These are phyloP conservation scores for Cynodonichthys magdalenae DNA, from an alignment of 2,797 vertebrate genomes.

Conservation along the genomic window DNA sequence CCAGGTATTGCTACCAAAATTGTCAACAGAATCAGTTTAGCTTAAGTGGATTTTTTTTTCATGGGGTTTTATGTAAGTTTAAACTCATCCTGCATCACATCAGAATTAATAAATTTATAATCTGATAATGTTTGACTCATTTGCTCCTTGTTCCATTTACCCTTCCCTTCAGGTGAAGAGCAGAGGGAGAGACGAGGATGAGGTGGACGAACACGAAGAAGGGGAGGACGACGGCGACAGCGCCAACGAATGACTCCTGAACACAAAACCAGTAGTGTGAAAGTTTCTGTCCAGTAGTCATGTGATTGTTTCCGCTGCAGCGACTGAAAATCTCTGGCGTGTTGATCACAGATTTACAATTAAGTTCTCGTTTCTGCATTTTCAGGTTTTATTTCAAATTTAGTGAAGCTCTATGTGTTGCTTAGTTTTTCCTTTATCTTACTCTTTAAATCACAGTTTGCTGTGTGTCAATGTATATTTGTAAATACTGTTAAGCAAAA, in stretches of 20 bases:
- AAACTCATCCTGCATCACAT: too few species aligned
- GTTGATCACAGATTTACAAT: conserved; percentile 17
- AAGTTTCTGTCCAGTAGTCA: conserved; percentile 21
- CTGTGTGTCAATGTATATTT: background rate
- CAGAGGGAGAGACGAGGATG: conserved; percentile 69
- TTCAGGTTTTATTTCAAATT: conserved; percentile 3
- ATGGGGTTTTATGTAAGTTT: too few species aligned
- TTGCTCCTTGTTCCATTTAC: background rate
- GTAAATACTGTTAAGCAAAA: too few species aligned
- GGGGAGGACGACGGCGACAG: conserved; percentile 90
- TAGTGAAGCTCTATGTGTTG: background rate
- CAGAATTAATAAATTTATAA: too few species aligned
- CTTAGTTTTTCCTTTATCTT: background rate
- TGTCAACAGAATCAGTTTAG: too few species aligned
- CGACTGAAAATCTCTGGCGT: conserved; percentile 37
- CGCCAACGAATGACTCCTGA: conserved; percentile 86
- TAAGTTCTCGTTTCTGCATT: conserved; percentile 9
- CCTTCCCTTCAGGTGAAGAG: conserved; percentile 63
- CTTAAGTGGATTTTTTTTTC: too few species aligned
- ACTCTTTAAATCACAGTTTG: conserved; percentile 2
- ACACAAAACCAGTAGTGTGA: conserved; percentile 31
- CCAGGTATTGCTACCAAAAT: too few species aligned
- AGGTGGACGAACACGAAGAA: conserved; percentile 82
- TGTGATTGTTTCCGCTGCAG: conserved; percentile 35
- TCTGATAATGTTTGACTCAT: background rate